These are phyloP conservation scores for Patagioenas fasciata DNA, from an alignment of 2,113 vertebrate genomes.

Conservation along the genomic window DNA sequence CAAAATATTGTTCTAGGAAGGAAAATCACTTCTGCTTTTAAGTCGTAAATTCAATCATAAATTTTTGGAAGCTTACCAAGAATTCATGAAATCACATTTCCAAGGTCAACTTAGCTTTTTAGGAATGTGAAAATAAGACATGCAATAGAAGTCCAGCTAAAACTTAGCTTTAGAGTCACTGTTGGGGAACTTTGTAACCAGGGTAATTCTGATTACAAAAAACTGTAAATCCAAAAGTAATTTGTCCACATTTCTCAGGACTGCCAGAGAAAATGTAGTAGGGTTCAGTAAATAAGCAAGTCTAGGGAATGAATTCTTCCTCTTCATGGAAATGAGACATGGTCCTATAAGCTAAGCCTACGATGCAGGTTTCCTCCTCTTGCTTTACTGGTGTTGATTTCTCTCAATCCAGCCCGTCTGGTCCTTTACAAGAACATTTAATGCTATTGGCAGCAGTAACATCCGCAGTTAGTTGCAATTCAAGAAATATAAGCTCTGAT, in stretches of 20 bases:
- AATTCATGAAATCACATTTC: constrained; percentile 49
- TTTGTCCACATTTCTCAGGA: constrained; percentile 10
- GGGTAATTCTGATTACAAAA: constrained; percentile 23
- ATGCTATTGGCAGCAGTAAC: not conserved
- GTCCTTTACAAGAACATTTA: not conserved
- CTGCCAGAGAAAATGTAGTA: not conserved
- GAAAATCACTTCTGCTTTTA: constrained; percentile 52
- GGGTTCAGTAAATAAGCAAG: not conserved
- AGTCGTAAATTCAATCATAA: constrained; percentile 54
- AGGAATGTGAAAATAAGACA: constrained; percentile 17
- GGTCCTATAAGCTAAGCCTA: not conserved
- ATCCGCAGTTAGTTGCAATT: not conserved
- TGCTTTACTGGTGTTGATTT: not conserved
- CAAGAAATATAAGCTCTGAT: not conserved
- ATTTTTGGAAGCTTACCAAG: constrained; percentile 43
- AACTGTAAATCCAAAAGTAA: not conserved
- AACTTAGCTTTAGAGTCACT: not conserved
- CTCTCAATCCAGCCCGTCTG: not conserved
- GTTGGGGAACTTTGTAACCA: not conserved
- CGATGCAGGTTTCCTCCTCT: not conserved
- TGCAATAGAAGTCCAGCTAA: not conserved
- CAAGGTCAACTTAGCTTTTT: constrained; percentile 46
- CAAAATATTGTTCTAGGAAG: constrained; percentile 50
- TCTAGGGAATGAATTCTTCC: not conserved
- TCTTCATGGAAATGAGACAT: not conserved